Base-by-base conservation (phyloP, 2,888 invertebrate genomes). In the Germaria angustata region DNA sequence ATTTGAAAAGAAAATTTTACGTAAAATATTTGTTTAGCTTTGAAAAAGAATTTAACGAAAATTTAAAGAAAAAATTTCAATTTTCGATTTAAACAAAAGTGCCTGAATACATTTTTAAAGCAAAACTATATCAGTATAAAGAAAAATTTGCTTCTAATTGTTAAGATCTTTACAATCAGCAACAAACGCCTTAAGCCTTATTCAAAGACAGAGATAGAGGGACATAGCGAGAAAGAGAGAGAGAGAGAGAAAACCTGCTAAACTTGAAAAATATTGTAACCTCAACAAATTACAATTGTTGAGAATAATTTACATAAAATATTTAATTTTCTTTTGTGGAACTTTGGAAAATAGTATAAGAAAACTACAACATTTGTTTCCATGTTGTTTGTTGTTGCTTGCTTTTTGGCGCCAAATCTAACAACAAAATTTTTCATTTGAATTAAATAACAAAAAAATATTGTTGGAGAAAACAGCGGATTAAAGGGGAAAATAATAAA, bases 1-100 rank as follows among this genome's bases (percentile, higher is more conserved):
- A 66, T 63, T 53, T n/a, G 11, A 57, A n/a, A n/a, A n/a, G 20
- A 72, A 69, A 65, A 59, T 71, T 79, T 79, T 75, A 75, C 82
- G 82, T 82, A 76, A 79, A 78, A 32, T 53, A 65, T 68, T 41
- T 20, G n/a, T 8, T 2, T 17, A 2, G 15, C 32, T 3, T 39
- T 66, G 1, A 22, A 15, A 20, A 20, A n/a, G 34, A 5, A 15
- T 15, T 7, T 34, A 6, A 7, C 28, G 36, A 15, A 44, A 28
- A 22, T 49, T 15, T 22, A 4, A 5, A 13, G 22, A 73, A 59
- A 15, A 39, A 36, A 75, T 22, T 11, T 41, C 9, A 39, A 6
- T 66, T 73, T 51, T 4, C 1, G 28, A 39, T 20, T 49, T 17
- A 66, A 66, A 61, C 22, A 46, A 84, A 84, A 84, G 80, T 80